These are phyloP conservation scores for Stegodyphus mimosarum DNA, from an alignment of 1,140 invertebrate genomes.

Conservation along the genomic window DNA sequence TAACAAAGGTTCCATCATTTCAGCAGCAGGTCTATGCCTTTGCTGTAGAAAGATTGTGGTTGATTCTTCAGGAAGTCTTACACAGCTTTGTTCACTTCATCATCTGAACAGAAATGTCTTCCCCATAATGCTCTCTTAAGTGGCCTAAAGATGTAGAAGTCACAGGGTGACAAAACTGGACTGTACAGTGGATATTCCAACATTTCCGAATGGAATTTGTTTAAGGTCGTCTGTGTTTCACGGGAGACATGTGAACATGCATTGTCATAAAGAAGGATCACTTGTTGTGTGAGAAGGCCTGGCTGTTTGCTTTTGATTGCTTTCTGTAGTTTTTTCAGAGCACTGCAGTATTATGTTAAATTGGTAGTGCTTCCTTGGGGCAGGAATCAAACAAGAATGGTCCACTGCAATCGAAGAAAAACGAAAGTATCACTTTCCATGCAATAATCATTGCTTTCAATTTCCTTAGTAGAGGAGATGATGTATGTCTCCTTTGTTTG, in stretches of 20 bases:
- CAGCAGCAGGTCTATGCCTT: slow-evolving; percentile 4
- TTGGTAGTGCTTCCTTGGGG: background rate
- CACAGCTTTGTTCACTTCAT: background rate
- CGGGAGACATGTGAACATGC: background rate
- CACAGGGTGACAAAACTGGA: no score
- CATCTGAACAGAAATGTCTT: background rate
- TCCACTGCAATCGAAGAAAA: no score
- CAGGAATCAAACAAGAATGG: no score
- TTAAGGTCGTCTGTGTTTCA: slow-evolving; percentile 6
- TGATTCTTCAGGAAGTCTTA: background rate
- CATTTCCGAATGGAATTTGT: background rate
- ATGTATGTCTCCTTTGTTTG: no score
- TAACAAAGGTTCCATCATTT: background rate
- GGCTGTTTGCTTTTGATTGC: slow-evolving; percentile 9
- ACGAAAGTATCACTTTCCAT: no score
- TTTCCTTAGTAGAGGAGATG: no score
- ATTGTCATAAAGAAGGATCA: slow-evolving; percentile 10
- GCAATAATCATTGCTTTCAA: no score
- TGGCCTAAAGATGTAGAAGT: background rate
- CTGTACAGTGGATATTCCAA: background rate
- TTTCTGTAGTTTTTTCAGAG: background rate
- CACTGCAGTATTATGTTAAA: slow-evolving; percentile 6
- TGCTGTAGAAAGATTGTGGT: background rate
- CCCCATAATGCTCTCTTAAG: background rate
- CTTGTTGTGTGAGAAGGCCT: slow-evolving; percentile 1